phyloP scores from a whole-genome alignment of 2,888 invertebrate species.

The Pyrgus malvae region DNA sequence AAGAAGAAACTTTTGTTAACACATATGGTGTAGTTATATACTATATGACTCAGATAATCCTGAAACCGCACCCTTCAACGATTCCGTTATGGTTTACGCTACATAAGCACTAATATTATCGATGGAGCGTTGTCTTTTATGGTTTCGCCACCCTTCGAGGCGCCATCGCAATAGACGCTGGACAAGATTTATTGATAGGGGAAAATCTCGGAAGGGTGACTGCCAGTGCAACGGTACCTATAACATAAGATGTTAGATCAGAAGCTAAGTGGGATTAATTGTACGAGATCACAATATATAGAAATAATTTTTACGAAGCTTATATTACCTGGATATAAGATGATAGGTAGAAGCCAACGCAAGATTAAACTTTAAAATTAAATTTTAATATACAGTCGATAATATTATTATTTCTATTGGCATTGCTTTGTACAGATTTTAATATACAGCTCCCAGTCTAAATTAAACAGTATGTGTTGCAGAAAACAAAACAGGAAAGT shows the following conservation, averaged over 20 bases:
- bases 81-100: constrained; percentile 52
- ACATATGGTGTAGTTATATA: not conserved
- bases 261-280: too few species aligned
- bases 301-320: too few species aligned
- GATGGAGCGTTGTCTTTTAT: constrained; percentile 55
- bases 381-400: too few species aligned
- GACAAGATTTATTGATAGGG: constrained; percentile 47
- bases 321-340: too few species aligned
- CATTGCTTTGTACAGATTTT: too few species aligned
- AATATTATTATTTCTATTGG: too few species aligned
- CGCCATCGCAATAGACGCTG: constrained; percentile 43
- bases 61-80: constrained; percentile 36
- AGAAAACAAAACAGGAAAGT: too few species aligned
- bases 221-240: constrained; percentile 24
- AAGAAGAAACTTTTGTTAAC: not conserved
- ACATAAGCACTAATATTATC: constrained; percentile 51
- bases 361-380: too few species aligned
- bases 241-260: not conserved
- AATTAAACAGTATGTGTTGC: too few species aligned
- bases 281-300: too few species aligned
- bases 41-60: not conserved
- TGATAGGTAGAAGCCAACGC: too few species aligned
- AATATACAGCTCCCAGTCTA: too few species aligned
- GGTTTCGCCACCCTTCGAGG: constrained; percentile 47
- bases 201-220: constrained; percentile 35